Evolutionary conservation across 2,888 invertebrate species (phyloP).

Genomic region (Invenusta paracnida): DNA sequence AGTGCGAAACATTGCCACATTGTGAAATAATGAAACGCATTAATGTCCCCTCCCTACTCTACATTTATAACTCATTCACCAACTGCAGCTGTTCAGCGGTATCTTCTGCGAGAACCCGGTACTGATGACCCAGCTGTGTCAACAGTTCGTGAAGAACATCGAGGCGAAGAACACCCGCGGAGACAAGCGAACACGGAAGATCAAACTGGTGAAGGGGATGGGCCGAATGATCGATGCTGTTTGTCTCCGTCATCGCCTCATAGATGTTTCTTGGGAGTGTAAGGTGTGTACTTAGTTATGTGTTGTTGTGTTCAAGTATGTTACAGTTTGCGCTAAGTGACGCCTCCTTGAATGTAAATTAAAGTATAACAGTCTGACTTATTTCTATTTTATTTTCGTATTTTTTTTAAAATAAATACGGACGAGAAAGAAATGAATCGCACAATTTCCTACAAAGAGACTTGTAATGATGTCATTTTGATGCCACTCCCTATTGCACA

Average conservation of each 20-base stretch:
- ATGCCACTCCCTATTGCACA: no score
- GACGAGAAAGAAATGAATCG: no score
- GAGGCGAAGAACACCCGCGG: constrained; percentile 36
- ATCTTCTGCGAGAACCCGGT: constrained; percentile 56
- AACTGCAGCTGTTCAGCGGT: constrained; percentile 54
- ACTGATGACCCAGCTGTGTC: constrained; percentile 48
- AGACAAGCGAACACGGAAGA: constrained; percentile 40
- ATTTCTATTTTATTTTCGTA: no score
- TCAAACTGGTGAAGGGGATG: constrained; percentile 49
- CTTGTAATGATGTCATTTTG: no score
- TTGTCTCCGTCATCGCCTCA: constrained; percentile 53
- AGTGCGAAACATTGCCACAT: no score
- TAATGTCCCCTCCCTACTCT: not conserved
- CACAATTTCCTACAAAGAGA: no score
- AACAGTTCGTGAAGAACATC: constrained; percentile 36
- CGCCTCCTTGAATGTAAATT: no score
- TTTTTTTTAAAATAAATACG: no score
- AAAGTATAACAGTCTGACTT: no score
- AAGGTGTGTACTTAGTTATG: constrained; percentile 44
- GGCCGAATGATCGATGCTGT: constrained; percentile 53
- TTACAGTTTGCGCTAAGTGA: not conserved
- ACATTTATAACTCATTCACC: no score
- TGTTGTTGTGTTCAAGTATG: not conserved
- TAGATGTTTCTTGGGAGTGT: constrained; percentile 57
- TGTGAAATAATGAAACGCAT: no score